phyloP scores from a whole-genome alignment of 2,888 invertebrate genomes.

The Laspeyria flexula region DNA sequence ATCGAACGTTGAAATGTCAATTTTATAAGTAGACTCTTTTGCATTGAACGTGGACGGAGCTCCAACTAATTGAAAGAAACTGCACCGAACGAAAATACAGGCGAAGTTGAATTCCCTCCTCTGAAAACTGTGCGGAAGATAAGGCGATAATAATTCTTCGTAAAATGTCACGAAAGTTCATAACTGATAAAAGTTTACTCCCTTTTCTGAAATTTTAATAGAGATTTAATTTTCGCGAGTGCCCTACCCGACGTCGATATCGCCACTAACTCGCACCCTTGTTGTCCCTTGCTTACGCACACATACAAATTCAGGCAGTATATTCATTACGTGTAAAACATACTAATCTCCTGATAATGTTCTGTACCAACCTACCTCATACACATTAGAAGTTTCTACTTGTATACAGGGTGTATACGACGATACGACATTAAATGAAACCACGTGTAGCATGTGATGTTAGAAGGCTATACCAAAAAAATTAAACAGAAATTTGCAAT shows the following conservation, averaged over 20 bases:
- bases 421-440: not conserved
- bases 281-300: conserved; percentile 8
- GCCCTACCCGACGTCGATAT: conserved; percentile 62
- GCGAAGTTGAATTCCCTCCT: conserved; percentile 67
- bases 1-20: conserved; percentile 34
- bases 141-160: conserved; percentile 84
- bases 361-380: not conserved
- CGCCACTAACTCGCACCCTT: conserved; percentile 30
- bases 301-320: not conserved
- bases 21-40: conserved; percentile 35
- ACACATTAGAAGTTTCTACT: not conserved
- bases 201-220: conserved; percentile 83
- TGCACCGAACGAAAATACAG: conserved; percentile 69
- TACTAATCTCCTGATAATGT: not conserved
- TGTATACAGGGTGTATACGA: not conserved
- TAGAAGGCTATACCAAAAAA: no score
- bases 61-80: conserved; percentile 69
- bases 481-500: no score
- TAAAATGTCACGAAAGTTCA: conserved; percentile 83
- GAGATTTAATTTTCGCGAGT: conserved; percentile 80
- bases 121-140: conserved; percentile 70
- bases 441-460: no score
- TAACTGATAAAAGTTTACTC: conserved; percentile 83
- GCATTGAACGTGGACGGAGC: conserved; percentile 38
- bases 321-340: not conserved